Evolutionary conservation across 2,888 invertebrate genomes (phyloP).

Genomic region (Cepaea hortensis): DNA sequence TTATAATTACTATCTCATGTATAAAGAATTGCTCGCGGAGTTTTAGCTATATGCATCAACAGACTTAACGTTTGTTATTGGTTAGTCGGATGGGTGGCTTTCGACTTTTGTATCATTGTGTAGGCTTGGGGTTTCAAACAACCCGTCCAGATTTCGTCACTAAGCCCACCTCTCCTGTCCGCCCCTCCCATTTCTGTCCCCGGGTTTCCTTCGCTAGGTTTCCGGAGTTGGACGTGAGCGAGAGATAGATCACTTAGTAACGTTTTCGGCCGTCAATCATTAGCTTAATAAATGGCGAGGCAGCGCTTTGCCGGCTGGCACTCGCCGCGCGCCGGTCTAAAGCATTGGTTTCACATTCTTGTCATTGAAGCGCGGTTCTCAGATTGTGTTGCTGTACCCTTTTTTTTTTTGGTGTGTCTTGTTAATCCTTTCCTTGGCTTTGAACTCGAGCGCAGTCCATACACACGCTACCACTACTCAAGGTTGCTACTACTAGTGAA

Average conservation of each 20-base stretch:
- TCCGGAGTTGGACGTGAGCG: background rate
- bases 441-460: too few relatives aligned
- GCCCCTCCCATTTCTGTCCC: slow-evolving; percentile 19
- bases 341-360: too few relatives aligned
- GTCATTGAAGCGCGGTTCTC: too few relatives aligned
- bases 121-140: background rate
- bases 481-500: too few relatives aligned
- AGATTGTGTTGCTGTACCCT: too few relatives aligned
- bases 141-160: slow-evolving; percentile 3
- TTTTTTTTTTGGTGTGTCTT: background rate
- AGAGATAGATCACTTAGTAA: slow-evolving; percentile 1
- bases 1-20: too few relatives aligned
- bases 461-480: background rate
- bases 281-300: slow-evolving; percentile 10
- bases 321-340: background rate
- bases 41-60: too few relatives aligned
- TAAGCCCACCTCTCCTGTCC: slow-evolving; percentile 9
- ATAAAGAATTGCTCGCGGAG: too few relatives aligned
- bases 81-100: background rate
- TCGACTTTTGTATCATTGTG: slow-evolving; percentile 8
- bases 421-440: background rate
- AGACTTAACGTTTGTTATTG: background rate
- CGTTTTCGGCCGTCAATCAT: slow-evolving; percentile 1
- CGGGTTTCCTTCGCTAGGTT: background rate
- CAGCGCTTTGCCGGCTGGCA: background rate